Evolutionary conservation across 1,140 invertebrate genomes (phyloP).

Genomic region (Pseudomyrmex concolor): DNA sequence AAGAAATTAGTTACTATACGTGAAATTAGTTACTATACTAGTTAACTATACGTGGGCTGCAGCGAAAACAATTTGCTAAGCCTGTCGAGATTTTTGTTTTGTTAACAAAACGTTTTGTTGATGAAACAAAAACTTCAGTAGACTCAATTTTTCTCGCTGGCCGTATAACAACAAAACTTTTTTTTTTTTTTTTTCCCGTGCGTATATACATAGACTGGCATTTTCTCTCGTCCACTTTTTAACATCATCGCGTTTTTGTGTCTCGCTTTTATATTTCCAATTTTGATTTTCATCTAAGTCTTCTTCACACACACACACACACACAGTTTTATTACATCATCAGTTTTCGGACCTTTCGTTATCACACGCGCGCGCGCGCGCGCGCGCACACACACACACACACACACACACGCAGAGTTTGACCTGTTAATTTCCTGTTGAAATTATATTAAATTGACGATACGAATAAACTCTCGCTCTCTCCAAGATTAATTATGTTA

Average conservation of each 20-base stretch:
- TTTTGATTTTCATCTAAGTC: not conserved
- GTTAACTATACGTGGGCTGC: too few species aligned
- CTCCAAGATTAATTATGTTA: conserved; percentile 58
- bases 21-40: too few species aligned
- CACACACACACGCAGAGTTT: not conserved
- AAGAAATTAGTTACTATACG: too few species aligned
- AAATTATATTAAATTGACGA: conserved; percentile 51
- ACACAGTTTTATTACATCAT: not conserved
- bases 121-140: too few species aligned
- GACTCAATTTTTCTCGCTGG: too few species aligned
- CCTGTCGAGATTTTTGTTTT: too few species aligned
- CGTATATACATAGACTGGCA: not conserved
- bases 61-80: too few species aligned
- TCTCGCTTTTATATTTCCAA: not conserved
- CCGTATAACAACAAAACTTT: not conserved
- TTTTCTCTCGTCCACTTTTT: conserved; percentile 4
- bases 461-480: conserved; percentile 8
- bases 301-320: too few species aligned
- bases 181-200: conserved; percentile 26
- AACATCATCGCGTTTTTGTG: conserved; percentile 2
- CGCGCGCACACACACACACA: too few species aligned
- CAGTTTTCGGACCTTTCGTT: too few species aligned
- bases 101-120: too few species aligned
- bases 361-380: too few species aligned
- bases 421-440: conserved; percentile 25